Base-by-base conservation (phyloP, 2,888 invertebrate genomes). In the Xylota segnis region DNA sequence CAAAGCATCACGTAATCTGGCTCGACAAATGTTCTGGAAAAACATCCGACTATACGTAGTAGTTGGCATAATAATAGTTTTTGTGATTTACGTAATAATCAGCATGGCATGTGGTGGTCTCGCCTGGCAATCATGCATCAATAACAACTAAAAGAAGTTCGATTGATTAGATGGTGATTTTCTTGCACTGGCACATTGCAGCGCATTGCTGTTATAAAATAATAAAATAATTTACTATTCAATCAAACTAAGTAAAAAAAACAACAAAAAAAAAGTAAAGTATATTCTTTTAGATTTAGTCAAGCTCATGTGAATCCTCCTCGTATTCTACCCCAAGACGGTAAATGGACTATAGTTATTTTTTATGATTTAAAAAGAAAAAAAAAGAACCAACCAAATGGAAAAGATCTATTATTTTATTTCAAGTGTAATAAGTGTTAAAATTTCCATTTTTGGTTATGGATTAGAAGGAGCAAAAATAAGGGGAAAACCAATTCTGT, bases 21-120 rank as follows among this genome's bases (percentile, higher is more conserved):
- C 97, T 40, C 94, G 97, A 47, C 96, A 97, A 14, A 94, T 98
- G 93, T 98, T 97, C 93, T 98, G 98, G 98, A 98, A 98, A 92
- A 98, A 97, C 91, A 95, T 98, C 14, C 98, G 98, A 92, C 94
- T 98, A 90, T 97, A 97, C 89, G 95, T 97, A 87, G 89, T 94
- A 87, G 93, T 96, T 88, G 95, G 93, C 23, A 91, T 93, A 4
- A 93, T 95, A 68, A 92, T 96, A 59, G 93, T 96, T 88, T 96
- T 95, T 89, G 94, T 96, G 32, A 92, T 97, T 27, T 98, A 98
- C 92, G 94, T 98, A 84, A 95, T 98, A 84, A 95, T 97, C 2
- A 96, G 96, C 52, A 96, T 98, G 94, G 95, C 96, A 0, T 98
- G 98, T 90, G 98, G 98, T 9, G 97, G 97, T 1, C 93, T 97